Evolutionary conservation across 2,113 vertebrate genomes (phyloP).

Genomic region (Rafetus swinhoei): DNA sequence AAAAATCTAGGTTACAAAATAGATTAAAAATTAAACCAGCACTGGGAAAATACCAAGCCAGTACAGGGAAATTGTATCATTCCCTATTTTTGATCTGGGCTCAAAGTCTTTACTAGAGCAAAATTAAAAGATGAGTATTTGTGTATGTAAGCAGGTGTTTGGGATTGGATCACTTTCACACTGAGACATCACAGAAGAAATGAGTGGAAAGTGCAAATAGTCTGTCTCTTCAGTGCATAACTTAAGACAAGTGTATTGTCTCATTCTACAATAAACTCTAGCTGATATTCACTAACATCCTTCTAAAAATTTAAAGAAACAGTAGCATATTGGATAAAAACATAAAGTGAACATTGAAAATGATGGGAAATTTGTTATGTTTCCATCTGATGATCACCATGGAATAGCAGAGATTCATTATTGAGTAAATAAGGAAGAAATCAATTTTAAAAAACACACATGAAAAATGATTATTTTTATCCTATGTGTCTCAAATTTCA

Average conservation of each 20-base stretch:
- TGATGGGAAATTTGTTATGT: background rate
- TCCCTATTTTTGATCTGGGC: background rate
- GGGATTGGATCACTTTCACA: background rate
- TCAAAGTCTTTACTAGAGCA: background rate
- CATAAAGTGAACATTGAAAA: background rate
- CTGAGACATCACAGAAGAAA: background rate
- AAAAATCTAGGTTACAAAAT: background rate
- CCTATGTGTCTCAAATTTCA: background rate
- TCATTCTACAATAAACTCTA: background rate
- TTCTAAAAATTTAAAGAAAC: background rate
- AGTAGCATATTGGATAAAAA: background rate
- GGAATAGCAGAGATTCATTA: background rate
- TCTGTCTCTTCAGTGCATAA: conserved; percentile 14
- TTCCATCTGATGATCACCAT: background rate
- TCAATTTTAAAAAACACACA: background rate
- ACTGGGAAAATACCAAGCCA: too few relatives aligned
- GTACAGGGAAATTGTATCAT: too few relatives aligned
- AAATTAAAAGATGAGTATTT: background rate
- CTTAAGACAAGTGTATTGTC: background rate
- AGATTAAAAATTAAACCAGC: background rate
- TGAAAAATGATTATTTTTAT: background rate
- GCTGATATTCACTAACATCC: background rate
- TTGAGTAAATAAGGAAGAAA: background rate
- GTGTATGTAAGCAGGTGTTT: background rate
- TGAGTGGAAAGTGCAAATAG: background rate